These are phyloP conservation scores for Cotesia congregata DNA, from an alignment of 2,888 invertebrate genomes.

Conservation along the genomic window DNA sequence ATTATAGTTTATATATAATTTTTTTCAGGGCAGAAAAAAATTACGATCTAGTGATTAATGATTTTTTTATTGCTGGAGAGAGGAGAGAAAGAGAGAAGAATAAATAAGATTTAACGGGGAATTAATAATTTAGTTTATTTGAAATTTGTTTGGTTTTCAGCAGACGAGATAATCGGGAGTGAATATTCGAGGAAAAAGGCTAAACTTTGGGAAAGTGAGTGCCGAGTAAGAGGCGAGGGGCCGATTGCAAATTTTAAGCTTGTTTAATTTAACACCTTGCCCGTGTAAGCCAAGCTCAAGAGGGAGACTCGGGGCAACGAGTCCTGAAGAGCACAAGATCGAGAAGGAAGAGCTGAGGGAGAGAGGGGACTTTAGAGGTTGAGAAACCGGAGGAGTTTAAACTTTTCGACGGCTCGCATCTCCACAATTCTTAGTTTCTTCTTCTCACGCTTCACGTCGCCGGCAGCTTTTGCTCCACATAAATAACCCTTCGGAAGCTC, in stretches of 20 bases:
- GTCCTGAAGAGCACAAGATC: conserved; percentile 48
- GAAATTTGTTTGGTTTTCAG: conserved; percentile 16
- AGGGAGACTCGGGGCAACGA: conserved; percentile 53
- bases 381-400: conserved; percentile 51
- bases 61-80: conserved; percentile 8
- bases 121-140: conserved; percentile 9
- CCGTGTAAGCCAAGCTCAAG: conserved; percentile 53
- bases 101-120: not conserved
- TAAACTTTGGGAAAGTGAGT: conserved; percentile 30
- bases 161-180: conserved; percentile 41
- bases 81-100: not conserved
- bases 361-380: conserved; percentile 29
- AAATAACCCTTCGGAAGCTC: conserved; percentile 59
- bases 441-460: conserved; percentile 41
- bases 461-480: conserved; percentile 50
- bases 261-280: conserved; percentile 70
- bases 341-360: conserved; percentile 42
- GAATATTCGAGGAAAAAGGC: conserved; percentile 41
- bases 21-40: conserved; percentile 55
- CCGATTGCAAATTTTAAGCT: conserved; percentile 66
- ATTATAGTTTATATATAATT: not conserved
- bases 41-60: conserved; percentile 33
- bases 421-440: conserved; percentile 49
- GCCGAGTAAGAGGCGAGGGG: conserved; percentile 34
- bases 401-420: conserved; percentile 66